These are phyloP conservation scores for Drosophila funebris DNA, from an alignment of 1,140 invertebrate genomes.

Conservation along the genomic window DNA sequence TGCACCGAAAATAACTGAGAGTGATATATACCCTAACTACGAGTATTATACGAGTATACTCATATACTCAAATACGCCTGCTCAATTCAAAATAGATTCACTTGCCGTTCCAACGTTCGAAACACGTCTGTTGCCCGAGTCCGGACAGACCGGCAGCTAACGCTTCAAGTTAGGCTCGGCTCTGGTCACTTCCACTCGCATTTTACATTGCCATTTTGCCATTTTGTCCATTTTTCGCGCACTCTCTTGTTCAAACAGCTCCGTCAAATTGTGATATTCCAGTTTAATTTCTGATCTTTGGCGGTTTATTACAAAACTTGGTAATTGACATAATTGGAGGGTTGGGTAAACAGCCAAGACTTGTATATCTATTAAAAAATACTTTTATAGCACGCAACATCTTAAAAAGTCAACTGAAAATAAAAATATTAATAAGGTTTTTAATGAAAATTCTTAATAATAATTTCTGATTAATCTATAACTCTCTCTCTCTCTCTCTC, in stretches of 20 bases:
- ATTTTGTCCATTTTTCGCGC: neutral
- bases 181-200: conserved; percentile 13
- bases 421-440: neutral
- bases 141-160: conserved; percentile 16
- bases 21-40: neutral
- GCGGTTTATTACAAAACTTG: conserved; percentile 11
- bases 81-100: conserved; percentile 42
- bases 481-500: too few relatives aligned
- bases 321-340: neutral
- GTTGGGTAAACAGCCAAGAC: neutral
- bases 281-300: conserved; percentile 18
- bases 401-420: neutral
- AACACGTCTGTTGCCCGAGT: conserved; percentile 56
- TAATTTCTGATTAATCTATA: too few relatives aligned
- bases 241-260: neutral
- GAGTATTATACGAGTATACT: neutral
- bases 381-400: neutral
- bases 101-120: conserved; percentile 46
- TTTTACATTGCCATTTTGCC: neutral
- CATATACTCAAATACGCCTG: neutral
- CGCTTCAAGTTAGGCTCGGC: conserved; percentile 2
- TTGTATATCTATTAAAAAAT: neutral
- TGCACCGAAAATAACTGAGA: conserved; percentile 10
- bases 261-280: neutral
- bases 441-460: neutral